phyloP scores from a whole-genome alignment of 2,888 invertebrate genomes.

The Microplitis manilae region DNA sequence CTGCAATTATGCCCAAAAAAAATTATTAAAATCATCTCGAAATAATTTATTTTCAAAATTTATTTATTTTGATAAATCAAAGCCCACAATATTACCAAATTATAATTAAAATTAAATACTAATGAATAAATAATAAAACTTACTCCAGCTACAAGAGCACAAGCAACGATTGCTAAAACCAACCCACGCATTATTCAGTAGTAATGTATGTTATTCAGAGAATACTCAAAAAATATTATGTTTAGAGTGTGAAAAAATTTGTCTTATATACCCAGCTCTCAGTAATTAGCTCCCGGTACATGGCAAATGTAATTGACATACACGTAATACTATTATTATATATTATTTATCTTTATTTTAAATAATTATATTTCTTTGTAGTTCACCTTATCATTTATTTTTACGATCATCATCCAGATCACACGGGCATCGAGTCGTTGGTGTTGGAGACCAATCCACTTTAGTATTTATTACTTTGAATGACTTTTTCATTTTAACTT shows the following conservation, averaged over 20 bases:
- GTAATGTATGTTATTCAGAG: background rate
- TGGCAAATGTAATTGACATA: background rate
- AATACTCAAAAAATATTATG: background rate
- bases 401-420: background rate
- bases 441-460: too few relatives aligned
- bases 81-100: too few relatives aligned
- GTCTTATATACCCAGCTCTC: background rate
- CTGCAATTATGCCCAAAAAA: too few relatives aligned
- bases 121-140: background rate
- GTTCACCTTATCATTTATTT: background rate
- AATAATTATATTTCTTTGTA: background rate
- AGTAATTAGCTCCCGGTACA: background rate
- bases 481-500: too few relatives aligned
- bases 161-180: background rate
- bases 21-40: too few relatives aligned
- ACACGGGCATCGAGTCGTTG: too few relatives aligned
- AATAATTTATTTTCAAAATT: too few relatives aligned
- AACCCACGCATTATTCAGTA: background rate
- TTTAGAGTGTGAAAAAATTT: background rate
- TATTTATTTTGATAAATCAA: too few relatives aligned
- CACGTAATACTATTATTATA: background rate
- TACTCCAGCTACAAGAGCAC: constrained; percentile 14
- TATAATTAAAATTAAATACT: too few relatives aligned
- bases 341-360: background rate
- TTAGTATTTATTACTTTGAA: too few relatives aligned